These are phyloP conservation scores for Geophilus truncorum DNA, from an alignment of 2,888 invertebrate species.

Conservation along the genomic window DNA sequence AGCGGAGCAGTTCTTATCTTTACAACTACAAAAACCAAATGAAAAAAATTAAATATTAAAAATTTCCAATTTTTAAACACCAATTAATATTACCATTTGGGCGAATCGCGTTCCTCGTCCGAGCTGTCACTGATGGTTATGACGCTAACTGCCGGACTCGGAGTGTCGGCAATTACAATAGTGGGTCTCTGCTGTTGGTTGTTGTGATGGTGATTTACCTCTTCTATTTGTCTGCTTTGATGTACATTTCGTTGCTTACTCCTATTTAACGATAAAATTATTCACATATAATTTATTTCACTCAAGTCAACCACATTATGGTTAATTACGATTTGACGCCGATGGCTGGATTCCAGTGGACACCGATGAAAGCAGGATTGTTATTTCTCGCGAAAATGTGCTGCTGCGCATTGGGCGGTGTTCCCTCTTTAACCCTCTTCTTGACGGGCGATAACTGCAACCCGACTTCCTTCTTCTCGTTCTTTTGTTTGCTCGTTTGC, in stretches of 20 bases:
- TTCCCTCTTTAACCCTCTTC: conserved; percentile 93
- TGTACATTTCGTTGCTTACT: not conserved
- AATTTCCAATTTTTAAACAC: not conserved
- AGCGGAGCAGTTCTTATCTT: conserved; percentile 45
- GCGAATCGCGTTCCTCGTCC: conserved; percentile 61
- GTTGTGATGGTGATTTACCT: not conserved
- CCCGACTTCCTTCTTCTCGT: not conserved
- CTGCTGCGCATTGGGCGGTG: conserved; percentile 60
- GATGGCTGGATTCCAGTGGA: conserved; percentile 13
- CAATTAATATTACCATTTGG: conserved; percentile 31
- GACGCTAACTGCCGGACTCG: conserved; percentile 88
- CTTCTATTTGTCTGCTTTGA: not conserved
- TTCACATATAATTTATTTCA: not conserved
- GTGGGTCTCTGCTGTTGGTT: conserved; percentile 64
- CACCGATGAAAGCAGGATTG: conserved; percentile 35
- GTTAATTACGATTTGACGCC: not conserved
- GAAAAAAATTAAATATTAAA: not conserved
- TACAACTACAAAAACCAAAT: conserved; percentile 40
- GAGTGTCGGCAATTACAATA: conserved; percentile 91
- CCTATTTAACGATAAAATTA: not conserved
- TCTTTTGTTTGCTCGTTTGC: conserved; percentile 35
- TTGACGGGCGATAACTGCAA: conserved; percentile 88
- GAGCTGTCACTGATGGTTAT: conserved; percentile 95
- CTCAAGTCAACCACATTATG: too few species aligned
- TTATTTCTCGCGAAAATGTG: conserved; percentile 36